phyloP scores from a whole-genome alignment of 1,140 invertebrate species.

The Eumeta japonica region DNA sequence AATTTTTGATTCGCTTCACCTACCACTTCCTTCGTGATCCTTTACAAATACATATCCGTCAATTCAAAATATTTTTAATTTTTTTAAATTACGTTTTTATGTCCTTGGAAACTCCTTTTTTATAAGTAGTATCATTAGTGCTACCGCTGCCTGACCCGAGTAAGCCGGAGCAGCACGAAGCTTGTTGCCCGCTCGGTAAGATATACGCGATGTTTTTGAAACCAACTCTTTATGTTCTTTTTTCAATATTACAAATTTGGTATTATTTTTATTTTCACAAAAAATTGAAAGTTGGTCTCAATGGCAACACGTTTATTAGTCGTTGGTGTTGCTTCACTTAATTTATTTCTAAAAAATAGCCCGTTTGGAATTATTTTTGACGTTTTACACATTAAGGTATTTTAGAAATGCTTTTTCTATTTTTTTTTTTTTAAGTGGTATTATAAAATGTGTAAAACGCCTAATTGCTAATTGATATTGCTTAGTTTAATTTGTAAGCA shows the following conservation, averaged over 20 bases:
- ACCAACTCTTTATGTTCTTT: slow-evolving; percentile 22
- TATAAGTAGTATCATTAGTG: slow-evolving; percentile 67
- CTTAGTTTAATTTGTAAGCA: too few species aligned
- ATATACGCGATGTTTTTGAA: slow-evolving; percentile 26
- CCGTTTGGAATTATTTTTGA: too few species aligned
- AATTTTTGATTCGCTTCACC: slow-evolving; percentile 54
- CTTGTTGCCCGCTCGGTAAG: slow-evolving; percentile 81
- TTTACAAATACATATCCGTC: slow-evolving; percentile 18
- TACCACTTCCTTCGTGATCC: slow-evolving; percentile 30
- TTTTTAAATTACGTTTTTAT: slow-evolving; percentile 28
- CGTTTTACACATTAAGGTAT: too few species aligned
- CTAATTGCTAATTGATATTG: too few species aligned
- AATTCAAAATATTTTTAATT: slow-evolving; percentile 33
- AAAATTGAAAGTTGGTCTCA: not conserved
- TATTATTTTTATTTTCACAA: not conserved
- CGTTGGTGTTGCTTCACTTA: slow-evolving; percentile 33
- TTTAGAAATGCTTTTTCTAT: too few species aligned
- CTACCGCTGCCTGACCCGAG: slow-evolving; percentile 79
- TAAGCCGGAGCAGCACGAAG: slow-evolving; percentile 83
- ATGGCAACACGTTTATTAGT: slow-evolving; percentile 15
- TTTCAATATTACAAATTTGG: not conserved
- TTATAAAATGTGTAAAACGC: too few species aligned
- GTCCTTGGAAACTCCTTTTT: slow-evolving; percentile 29
- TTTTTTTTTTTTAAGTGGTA: too few species aligned
- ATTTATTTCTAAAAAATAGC: too few species aligned